Conservation (phyloP, 1,140 invertebrate species). For the Aphaenogaster floridana region DNA sequence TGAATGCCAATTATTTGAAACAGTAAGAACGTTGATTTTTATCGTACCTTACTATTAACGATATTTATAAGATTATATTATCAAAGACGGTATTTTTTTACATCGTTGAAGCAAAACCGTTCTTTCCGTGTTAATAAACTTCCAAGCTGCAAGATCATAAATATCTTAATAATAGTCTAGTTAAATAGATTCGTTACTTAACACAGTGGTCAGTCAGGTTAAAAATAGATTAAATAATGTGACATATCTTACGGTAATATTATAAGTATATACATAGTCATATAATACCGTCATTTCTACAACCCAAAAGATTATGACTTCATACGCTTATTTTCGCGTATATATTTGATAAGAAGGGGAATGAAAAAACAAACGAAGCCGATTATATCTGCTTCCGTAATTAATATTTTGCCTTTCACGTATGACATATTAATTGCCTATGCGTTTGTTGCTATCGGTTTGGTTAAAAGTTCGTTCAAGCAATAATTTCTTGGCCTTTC, state of each 20-base stretch:
- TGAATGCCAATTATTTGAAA: slow-evolving; percentile 50
- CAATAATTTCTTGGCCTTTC: slow-evolving; percentile 50
- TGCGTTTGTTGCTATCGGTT: slow-evolving; percentile 24
- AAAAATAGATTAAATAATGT: slow-evolving; percentile 10
- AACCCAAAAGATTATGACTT: not conserved
- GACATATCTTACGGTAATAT: not conserved
- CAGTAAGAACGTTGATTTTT: slow-evolving; percentile 37
- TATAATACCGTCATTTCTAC: not conserved
- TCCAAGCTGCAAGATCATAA: not conserved
- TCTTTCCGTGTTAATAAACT: not conserved
- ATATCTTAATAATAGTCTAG: slow-evolving; percentile 1
- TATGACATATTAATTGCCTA: slow-evolving; percentile 42
- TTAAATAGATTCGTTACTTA: not conserved
- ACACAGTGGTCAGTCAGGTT: not conserved
- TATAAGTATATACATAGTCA: too few relatives aligned
- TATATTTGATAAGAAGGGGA: not conserved
- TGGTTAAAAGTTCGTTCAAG: not conserved
- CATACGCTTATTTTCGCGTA: not conserved
- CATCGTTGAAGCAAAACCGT: not conserved
- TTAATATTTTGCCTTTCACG: slow-evolving; percentile 40
- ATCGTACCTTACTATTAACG: not conserved
- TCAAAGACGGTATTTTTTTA: too few relatives aligned
- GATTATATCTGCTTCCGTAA: slow-evolving; percentile 51
- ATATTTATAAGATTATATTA: not conserved
- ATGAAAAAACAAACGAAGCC: not conserved